Evolutionary conservation across 2,797 vertebrate genomes (phyloP), one percentile per base, ranked within the genome.

Genomic region (Gila robusta): DNA sequence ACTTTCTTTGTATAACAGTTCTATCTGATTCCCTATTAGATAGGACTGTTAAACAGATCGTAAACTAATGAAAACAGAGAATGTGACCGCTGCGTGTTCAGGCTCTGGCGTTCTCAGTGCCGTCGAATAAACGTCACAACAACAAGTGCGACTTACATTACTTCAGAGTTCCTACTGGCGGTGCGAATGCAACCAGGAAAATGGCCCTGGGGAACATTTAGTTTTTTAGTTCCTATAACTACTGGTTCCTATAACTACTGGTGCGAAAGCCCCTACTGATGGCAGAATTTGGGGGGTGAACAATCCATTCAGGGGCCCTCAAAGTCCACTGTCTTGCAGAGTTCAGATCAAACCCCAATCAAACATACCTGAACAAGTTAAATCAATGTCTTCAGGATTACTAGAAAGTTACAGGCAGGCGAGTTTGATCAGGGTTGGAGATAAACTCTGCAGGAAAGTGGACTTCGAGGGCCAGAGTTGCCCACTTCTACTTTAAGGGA

Each of bases 251-350:
- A 7, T 11, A 59, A 59, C 56, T n/a, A 59, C 23, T 2, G 3
- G 56, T 59, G 56, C 23, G 1, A 59, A 59, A 59, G 23, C 23
- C 56, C 9, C 56, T 59, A 26, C 56, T 59, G 6, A 66, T 66
- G 26, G 5, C 62, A 66, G 28, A 66, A 32, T 66, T 66, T 32
- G 14, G 28, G 28, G 14, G 14, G 2, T 66, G 28, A 28, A 66
- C 64, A 8, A 66, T 32, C 35, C 35, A 21, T 70, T 70, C 35
- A 70, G 67, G 19, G 35, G 9, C 35, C 12, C 35, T 59, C 35
- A 54, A 23, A 78, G 74, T 59, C 21, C 35, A 39, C 74, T 78
- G 52, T 78, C 35, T 54, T 59, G 12, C 21, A 77, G 21, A 59
- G 32, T 37, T 77, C 54, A 1, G 74, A 6, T 39, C 52, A 21